Percentiles rank a stretch among this genome's conserved stretches.
Conservation (phyloP, 2,113 vertebrate genomes). For the Willisornis vidua region DNA sequence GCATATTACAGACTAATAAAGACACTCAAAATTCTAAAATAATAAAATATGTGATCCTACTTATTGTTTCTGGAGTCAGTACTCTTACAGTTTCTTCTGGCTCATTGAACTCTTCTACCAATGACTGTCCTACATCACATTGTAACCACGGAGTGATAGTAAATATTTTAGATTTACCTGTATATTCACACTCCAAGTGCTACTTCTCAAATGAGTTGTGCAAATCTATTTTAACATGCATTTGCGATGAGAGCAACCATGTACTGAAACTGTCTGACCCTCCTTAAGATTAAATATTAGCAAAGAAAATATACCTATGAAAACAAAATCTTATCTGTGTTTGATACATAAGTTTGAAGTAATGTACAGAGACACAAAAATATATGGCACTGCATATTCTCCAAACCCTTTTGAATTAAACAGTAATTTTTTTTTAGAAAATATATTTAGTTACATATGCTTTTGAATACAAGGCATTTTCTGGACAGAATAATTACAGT, state of each 20-base stretch:
- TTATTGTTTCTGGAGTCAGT: background rate
- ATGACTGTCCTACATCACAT: background rate
- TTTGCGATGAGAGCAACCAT: background rate
- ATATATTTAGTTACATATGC: background rate
- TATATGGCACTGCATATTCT: background rate
- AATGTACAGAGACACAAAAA: background rate
- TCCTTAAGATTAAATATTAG: background rate
- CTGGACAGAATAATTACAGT: background rate
- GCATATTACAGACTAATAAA: background rate
- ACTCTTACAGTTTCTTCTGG: background rate
- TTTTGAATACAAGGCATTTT: background rate
- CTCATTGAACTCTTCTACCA: background rate
- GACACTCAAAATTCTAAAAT: background rate
- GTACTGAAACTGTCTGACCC: background rate
- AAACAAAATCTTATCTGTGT: background rate
- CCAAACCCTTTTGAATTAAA: background rate
- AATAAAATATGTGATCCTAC: background rate
- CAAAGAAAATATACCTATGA: background rate
- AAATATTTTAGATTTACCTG: background rate
- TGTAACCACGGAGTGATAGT: background rate
- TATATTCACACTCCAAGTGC: background rate
- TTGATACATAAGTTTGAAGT: background rate
- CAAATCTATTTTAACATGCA: background rate
- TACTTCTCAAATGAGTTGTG: background rate
- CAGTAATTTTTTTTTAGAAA: background rate